Percentiles rank a stretch among this genome's conserved stretches.
These are phyloP conservation scores for Gymnodraco acuticeps DNA, from an alignment of 2,797 vertebrate species.

Conservation along the genomic window DNA sequence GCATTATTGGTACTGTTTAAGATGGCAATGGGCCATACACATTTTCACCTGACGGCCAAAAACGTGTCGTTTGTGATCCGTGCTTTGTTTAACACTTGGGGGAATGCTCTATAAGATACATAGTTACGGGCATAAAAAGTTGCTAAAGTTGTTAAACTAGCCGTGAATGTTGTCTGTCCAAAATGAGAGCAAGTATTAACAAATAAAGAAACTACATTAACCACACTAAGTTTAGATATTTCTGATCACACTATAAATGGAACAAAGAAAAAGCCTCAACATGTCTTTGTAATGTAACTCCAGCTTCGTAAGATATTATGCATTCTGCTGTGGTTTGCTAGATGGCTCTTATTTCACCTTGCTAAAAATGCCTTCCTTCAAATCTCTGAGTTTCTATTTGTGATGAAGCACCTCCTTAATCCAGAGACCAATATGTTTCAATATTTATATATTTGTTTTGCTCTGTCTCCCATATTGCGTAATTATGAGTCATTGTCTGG, in stretches of 20 bases:
- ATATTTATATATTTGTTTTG: neutral
- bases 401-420: neutral
- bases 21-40: too few relatives aligned
- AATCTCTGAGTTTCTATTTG: constrained; percentile 6
- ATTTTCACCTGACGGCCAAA: too few relatives aligned
- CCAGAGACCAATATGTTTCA: neutral
- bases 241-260: constrained; percentile 1
- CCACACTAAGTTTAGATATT: neutral
- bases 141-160: too few relatives aligned
- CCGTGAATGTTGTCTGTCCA: neutral
- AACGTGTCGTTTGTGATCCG: too few relatives aligned
- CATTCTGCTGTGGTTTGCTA: neutral
- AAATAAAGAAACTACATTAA: neutral
- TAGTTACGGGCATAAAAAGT: too few relatives aligned
- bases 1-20: too few relatives aligned
- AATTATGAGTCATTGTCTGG: constrained; percentile 25
- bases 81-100: too few relatives aligned
- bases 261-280: neutral
- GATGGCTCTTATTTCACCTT: constrained; percentile 4
- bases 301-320: neutral
- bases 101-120: too few relatives aligned
- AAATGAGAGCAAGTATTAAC: neutral
- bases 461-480: neutral
- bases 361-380: constrained; percentile 1
- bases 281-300: neutral